Base-by-base conservation (phyloP, 2,113 vertebrate species). In the Tachysurus vachellii region DNA sequence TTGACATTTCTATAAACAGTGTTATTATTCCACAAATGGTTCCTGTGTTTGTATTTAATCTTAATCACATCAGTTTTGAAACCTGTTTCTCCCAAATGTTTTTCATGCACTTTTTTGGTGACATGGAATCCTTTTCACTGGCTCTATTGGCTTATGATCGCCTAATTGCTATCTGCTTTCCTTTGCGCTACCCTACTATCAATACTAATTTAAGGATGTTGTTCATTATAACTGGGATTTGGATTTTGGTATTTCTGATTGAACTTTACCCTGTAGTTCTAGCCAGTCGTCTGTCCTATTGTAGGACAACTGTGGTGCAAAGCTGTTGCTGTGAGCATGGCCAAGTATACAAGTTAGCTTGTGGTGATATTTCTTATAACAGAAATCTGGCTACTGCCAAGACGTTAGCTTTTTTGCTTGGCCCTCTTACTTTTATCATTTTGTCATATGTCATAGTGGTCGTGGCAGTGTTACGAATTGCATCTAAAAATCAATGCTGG, bases 21-120 rank as follows among this genome's bases (percentile, higher is more conserved):
- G 90, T 91, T 89, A 90, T 92, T 17, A 90, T 92, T 81, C 91
- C 90, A n/a, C 90, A 92, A 61, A 91, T 92, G 90, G 85, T 92
- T 70, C 89, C 90, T 31, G 90, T 91, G 4, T 90, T 92, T 89
- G 88, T 90, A 19, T 89, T 92, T 23, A 88, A 91, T 28, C 83
- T 88, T 26, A 90, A 89, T 80, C 36, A 83, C 19, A 68, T 92
- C 36, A 84, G 90, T 16, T 92, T 91, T 86, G 87, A 61, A 44
- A n/a, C 70, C 2, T 92, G 90, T 59, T 91, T 92, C 54, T 88
- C 86, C 5, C 91, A 91, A 70, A 91, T 91, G 88, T 92, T 92
- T 87, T 91, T 91, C 28, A 66, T 92, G 61, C 90, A 92, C 83
- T 92, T 91, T 80, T 91, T 91, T 87, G 88, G 84, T 68, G 89